phyloP scores from a whole-genome alignment of 2,797 vertebrate genomes.

The Coilia nasus region DNA sequence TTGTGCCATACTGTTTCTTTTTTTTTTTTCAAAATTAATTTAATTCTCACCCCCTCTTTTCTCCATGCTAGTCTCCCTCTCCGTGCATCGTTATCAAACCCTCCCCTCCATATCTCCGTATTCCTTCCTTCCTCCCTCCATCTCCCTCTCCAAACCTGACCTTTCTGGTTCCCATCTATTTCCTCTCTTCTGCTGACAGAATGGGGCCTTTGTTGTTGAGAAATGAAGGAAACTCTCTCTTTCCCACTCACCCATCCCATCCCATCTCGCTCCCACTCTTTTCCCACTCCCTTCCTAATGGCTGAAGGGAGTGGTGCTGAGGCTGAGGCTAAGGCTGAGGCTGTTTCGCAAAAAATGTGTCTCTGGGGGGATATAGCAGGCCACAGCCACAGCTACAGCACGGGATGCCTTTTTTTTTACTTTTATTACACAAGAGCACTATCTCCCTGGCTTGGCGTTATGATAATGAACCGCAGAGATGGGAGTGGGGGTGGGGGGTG shows the following conservation, averaged over 20 bases:
- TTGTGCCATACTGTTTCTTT: neutral
- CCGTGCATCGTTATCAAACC: neutral
- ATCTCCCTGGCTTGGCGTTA: neutral
- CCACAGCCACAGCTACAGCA: no score
- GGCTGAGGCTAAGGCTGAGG: no score
- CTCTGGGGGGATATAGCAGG: no score
- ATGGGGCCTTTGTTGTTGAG: conserved; percentile 34
- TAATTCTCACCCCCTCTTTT: neutral
- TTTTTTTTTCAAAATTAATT: neutral
- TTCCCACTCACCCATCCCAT: neutral
- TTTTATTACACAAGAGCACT: neutral
- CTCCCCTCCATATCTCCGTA: neutral
- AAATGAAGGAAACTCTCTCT: conserved; percentile 28
- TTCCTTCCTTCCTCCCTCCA: neutral
- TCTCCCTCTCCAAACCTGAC: conserved; percentile 11
- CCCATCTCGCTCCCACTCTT: neutral
- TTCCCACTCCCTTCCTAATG: neutral
- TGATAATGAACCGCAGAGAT: neutral
- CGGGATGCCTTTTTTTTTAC: neutral
- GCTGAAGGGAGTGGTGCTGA: no score
- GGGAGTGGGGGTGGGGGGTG: neutral
- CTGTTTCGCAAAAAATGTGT: no score
- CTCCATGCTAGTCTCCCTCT: neutral
- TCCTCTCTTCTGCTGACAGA: conserved; percentile 20
- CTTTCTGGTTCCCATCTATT: conserved; percentile 20